Evolutionary conservation across 2,113 vertebrate species (phyloP), one percentile per base, ranked within the genome.

Genomic region (Actinemys pallida): DNA sequence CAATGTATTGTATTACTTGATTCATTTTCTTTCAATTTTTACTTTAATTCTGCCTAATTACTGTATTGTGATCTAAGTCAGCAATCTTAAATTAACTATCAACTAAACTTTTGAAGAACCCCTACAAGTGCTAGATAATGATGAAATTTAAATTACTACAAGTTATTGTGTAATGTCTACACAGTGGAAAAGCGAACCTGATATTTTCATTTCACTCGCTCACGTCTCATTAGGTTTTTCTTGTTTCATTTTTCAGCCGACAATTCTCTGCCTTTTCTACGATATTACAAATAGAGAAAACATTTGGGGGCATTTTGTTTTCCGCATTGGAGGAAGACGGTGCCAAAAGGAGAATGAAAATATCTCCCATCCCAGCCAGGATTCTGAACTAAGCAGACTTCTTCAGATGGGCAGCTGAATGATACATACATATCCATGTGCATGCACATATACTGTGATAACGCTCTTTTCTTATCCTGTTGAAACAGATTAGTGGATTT

Each of bases 1-100:
- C 50, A 42, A 12, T 50, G 53, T 72, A 65, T 69, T 96, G 69
- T 90, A 87, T 62, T 42, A 53, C 50, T 92, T 80, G 65, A 85
- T 94, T 97, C 0, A 81, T 94, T 97, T 95, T 97, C 93, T 97
- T 93, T 94, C 42, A 78, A 6, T 89, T 92, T 97, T 94, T 91
- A 62, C 86, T 95, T 91, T 81, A 87, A 94, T 97, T 97, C 93
- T 57, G 2, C 50, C 69, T 95, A 95, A 96, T 96, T 90, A 85
- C 83, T 94, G 54, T 89, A 84, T 93, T 96, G 87, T 90, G 93
- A 95, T 91, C 88, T 87, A 95, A 94, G 92, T 93, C 94, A 91
- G 92, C 25, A 83, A 82, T 93, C 93, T 93, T 80, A 92, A 83
- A 87, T 87, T 86, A 95, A 94, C 92, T 92, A 96, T 83, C 84